Conservation (phyloP, 2,888 invertebrate species). For the Phaedon cochleariae region DNA sequence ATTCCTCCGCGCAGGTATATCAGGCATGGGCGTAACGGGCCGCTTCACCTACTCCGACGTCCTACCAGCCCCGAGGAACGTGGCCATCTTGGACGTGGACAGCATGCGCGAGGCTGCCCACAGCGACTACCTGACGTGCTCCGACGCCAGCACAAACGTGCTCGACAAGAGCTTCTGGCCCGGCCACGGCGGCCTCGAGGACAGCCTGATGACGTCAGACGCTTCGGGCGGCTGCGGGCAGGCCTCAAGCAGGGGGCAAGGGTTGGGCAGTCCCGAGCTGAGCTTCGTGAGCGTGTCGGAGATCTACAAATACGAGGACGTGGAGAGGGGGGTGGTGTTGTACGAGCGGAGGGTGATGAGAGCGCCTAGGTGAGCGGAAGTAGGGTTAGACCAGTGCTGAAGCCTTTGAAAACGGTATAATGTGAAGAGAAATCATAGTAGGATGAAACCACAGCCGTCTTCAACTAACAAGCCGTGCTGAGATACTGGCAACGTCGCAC, state of each 20-base stretch:
- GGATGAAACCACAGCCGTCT: too few relatives aligned
- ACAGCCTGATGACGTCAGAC: slow-evolving; percentile 31
- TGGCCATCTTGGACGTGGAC: neutral
- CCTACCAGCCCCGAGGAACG: neutral
- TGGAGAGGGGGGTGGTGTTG: slow-evolving; percentile 74
- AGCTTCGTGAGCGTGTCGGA: slow-evolving; percentile 72
- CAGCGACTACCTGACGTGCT: slow-evolving; percentile 58
- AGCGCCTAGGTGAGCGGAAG: slow-evolving; percentile 66
- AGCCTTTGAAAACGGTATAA: too few relatives aligned
- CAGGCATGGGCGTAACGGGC: neutral
- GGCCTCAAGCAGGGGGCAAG: too few relatives aligned
- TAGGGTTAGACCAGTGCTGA: too few relatives aligned
- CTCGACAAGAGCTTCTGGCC: slow-evolving; percentile 51
- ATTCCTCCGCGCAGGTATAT: neutral
- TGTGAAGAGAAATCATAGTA: too few relatives aligned
- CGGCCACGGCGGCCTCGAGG: slow-evolving; percentile 43
- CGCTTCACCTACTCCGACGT: neutral
- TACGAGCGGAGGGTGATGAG: slow-evolving; percentile 71
- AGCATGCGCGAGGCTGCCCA: slow-evolving; percentile 34
- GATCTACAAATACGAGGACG: slow-evolving; percentile 79
- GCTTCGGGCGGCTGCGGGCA: slow-evolving; percentile 24
- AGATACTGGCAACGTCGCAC: too few relatives aligned
- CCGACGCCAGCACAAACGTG: slow-evolving; percentile 35
- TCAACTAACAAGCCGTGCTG: too few relatives aligned
- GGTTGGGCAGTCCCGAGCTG: slow-evolving; percentile 31